phyloP scores from a whole-genome alignment of 2,113 vertebrate species.

The Condylura cristata region DNA sequence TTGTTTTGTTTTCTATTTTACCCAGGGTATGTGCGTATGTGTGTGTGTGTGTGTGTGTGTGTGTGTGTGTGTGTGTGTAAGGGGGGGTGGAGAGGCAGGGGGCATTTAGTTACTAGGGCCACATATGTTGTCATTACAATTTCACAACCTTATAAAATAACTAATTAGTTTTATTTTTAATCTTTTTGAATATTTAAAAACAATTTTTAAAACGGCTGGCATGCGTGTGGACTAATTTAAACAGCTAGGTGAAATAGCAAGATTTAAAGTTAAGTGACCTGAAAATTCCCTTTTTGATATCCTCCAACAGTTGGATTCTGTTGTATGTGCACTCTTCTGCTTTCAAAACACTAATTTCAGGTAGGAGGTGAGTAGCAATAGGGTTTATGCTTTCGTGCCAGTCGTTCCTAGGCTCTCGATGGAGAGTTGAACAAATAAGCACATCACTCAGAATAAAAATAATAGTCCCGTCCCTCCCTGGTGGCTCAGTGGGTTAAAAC shows the following conservation, averaged over 20 bases:
- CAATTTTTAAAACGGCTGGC: not conserved
- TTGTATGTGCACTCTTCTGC: not conserved
- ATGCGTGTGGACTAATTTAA: not conserved
- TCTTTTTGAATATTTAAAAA: no score
- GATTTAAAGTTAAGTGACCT: not conserved
- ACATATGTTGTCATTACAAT: not conserved
- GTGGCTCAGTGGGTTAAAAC: no score
- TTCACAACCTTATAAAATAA: no score
- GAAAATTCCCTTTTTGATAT: not conserved
- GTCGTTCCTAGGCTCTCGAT: not conserved
- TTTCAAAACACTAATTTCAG: not conserved
- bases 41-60: no score
- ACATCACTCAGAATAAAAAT: not conserved
- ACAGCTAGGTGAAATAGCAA: no score
- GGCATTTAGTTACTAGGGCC: not conserved
- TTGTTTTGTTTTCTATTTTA: not conserved
- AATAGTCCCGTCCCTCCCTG: no score
- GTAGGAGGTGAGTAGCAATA: not conserved
- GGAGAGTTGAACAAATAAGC: not conserved
- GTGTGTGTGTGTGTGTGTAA: no score
- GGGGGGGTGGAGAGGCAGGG: no score
- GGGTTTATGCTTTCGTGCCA: not conserved
- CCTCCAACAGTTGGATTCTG: not conserved
- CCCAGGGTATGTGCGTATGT: no score
- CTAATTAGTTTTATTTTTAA: no score